Evolutionary conservation across 30 jellyfish, hydroid and myxozoan species (phyloP), one percentile per base, ranked within the genome.

Genomic region (Mastigias papua): DNA sequence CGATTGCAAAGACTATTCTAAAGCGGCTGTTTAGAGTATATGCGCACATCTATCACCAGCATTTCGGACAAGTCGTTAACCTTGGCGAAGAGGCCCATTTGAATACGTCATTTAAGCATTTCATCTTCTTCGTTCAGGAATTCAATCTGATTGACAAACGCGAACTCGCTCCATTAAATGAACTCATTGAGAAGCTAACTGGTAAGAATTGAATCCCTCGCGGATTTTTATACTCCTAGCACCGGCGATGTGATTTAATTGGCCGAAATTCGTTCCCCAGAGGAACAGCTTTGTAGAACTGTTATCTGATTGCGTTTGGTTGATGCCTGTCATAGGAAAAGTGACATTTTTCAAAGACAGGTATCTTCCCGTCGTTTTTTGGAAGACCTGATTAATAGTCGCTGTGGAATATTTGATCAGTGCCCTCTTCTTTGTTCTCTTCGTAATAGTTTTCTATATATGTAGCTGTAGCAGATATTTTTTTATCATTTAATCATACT

Each of bases 1-100:
- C 97, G 28, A 91, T 96, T 77, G 99, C 98, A 28, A 96, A 96
- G 87, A 96, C 98, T 0, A 96, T 96, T 35, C 73, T 96, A 92
- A 96, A 92, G 81, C 78, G 99, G 34, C 92, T 96, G 73, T 96
- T 96, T 66, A 96, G 99, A 9, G 99, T 96, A 1, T 96, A 96
- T 67, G 99, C 99, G 0, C 99, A 96, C 84, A 90, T 96, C 76
- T 96, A 96, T 81, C 98, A 96, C 48, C 98, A 96, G 68, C 99
- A 96, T 72, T 96, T 96, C 63, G 97, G 96, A 27, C 98, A 96
- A 57, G 99, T 96, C 32, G 98, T 91, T 29, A 92, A 97, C 73
- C 94, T 96, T 16, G 97, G 97, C 15, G 99, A 96, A 78, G 99
- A 96, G 78, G 98, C 98, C 10, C 98, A 91, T 57, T 57, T 96